These are phyloP conservation scores for Hesperia comma DNA, from an alignment of 2,888 invertebrate species.

Conservation along the genomic window DNA sequence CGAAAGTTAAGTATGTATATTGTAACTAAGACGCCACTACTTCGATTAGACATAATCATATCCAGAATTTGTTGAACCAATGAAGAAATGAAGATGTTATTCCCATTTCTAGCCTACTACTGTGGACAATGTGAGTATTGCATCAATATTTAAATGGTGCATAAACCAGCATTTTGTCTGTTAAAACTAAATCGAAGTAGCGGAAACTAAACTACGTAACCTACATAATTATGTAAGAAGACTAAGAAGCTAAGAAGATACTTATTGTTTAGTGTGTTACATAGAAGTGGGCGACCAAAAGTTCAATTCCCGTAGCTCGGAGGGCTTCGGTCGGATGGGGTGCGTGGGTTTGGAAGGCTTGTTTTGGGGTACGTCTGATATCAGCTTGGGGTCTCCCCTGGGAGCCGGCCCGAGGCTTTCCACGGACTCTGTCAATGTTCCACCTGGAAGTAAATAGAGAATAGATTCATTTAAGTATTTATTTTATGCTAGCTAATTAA, in stretches of 20 bases:
- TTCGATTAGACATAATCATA: constrained; percentile 12
- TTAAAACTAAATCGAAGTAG: constrained; percentile 21
- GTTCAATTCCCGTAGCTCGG: constrained; percentile 91
- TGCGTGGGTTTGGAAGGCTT: constrained; percentile 58
- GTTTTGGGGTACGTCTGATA: constrained; percentile 52
- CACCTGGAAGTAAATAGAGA: constrained; percentile 49
- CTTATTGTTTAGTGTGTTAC: constrained; percentile 79
- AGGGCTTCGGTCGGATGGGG: constrained; percentile 84
- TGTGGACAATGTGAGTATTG: too few species aligned
- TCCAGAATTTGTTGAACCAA: background rate
- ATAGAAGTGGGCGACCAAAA: constrained; percentile 94
- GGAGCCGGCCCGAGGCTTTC: constrained; percentile 76
- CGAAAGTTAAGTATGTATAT: constrained; percentile 9
- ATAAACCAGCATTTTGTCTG: background rate
- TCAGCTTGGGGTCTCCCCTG: constrained; percentile 50
- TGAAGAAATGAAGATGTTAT: background rate
- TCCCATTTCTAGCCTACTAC: too few species aligned
- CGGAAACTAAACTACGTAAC: background rate
- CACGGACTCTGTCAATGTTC: constrained; percentile 70
- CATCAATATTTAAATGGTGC: too few species aligned
- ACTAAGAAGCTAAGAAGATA: too few species aligned
- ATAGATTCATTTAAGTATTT: background rate
- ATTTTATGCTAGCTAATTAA: too few species aligned
- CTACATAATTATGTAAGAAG: background rate
- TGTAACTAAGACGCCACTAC: constrained; percentile 18